phyloP scores from a whole-genome alignment of 1,140 invertebrate species.

The Hypothenemus hampei region DNA sequence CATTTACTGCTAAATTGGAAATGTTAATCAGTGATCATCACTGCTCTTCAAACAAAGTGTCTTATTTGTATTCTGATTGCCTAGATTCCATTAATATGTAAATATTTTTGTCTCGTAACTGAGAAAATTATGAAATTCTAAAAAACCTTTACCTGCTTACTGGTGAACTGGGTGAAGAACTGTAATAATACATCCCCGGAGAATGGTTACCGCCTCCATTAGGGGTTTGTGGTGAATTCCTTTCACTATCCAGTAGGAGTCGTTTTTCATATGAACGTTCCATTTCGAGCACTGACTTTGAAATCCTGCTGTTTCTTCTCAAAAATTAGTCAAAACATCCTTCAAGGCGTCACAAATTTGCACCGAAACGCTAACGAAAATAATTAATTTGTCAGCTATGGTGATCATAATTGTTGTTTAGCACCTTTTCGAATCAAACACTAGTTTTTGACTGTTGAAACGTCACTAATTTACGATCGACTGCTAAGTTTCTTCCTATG shows the following conservation, averaged over 20 bases:
- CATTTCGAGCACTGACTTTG: neutral
- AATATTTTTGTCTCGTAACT: too few relatives aligned
- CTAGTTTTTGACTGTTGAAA: too few relatives aligned
- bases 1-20: too few relatives aligned
- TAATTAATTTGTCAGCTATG: conserved; percentile 48
- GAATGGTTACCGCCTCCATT: neutral
- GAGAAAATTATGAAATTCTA: too few relatives aligned
- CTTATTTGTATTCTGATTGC: too few relatives aligned
- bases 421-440: too few relatives aligned
- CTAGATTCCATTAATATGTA: too few relatives aligned
- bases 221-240: neutral
- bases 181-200: conserved; percentile 15
- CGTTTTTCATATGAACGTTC: neutral
- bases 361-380: conserved; percentile 25
- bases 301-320: too few relatives aligned
- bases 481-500: too few relatives aligned
- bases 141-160: conserved; percentile 13
- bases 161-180: conserved; percentile 4
- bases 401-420: conserved; percentile 20
- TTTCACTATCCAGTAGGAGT: conserved; percentile 5
- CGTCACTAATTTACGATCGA: too few relatives aligned
- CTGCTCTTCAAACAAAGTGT: too few relatives aligned
- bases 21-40: too few relatives aligned
- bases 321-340: conserved; percentile 10
- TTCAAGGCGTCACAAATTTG: conserved; percentile 21